phyloP scores from a whole-genome alignment of 2,113 vertebrate genomes.

The Cryptomyrus ogoouensis region DNA sequence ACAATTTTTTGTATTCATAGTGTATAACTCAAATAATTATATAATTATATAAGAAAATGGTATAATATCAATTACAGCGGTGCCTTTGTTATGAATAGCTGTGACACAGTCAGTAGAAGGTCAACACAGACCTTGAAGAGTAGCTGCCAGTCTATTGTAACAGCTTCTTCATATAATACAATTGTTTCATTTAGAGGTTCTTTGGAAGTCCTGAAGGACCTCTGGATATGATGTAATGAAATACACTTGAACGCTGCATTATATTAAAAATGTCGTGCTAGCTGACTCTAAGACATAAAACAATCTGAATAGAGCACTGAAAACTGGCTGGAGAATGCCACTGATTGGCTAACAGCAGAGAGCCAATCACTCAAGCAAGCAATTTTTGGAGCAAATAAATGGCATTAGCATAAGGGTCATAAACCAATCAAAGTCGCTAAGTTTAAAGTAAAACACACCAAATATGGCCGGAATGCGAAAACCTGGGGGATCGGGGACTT shows the following conservation, averaged over 20 bases:
- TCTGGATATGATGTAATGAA: neutral
- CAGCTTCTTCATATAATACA: neutral
- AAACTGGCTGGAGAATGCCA: neutral
- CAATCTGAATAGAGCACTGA: neutral
- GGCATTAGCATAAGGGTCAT: neutral
- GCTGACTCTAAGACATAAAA: neutral
- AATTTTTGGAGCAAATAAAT: neutral
- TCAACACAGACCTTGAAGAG: neutral
- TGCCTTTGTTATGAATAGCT: neutral
- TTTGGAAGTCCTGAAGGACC: conserved; percentile 12
- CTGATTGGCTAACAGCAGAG: neutral
- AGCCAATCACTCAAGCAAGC: neutral
- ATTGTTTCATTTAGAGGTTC: conserved; percentile 6
- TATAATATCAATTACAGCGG: neutral
- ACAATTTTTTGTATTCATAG: neutral
- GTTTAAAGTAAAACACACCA: neutral
- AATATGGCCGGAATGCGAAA: neutral
- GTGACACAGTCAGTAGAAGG: neutral
- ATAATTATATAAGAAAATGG: neutral
- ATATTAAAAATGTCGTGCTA: conserved; percentile 9
- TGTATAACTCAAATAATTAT: neutral
- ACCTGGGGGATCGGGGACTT: neutral
- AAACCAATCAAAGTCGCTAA: neutral
- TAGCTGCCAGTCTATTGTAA: neutral
- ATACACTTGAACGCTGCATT: conserved; percentile 6